Evolutionary conservation across 2,113 vertebrate species (phyloP), one percentile per base, ranked within the genome.

Genomic region (Gymnocephalus cernua): DNA sequence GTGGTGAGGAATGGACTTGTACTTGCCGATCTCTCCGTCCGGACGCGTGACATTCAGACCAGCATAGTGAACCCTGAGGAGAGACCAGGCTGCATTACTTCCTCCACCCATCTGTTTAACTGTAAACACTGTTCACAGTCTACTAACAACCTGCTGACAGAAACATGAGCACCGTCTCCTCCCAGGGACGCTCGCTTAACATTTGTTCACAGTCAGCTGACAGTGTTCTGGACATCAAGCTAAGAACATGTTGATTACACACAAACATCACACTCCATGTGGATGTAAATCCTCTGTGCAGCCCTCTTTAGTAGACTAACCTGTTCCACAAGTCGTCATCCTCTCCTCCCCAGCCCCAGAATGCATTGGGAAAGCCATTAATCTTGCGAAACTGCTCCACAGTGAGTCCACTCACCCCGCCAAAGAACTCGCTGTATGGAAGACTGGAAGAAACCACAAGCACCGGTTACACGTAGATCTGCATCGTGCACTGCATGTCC

Each of bases 311-410:
- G 56, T 10, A 23, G 13, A 80, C 82, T 67, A 74, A 99, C 98
- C 97, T 98, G 95, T 99, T 98, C 98, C 97, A 99, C 77, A 98
- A 95, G 91, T 99, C 97, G 0, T 99, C 98, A 0, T 99, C 98
- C 85, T 99, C 98, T 0, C 97, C 97, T 0, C 98, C 98, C 98
- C 98, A 99, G 74, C 98, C 98, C 97, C 97, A 99, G 94, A 99
- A 99, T 7, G 97, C 98, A 6, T 99, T 99, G 18, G 98, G 97
- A 86, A 99, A 99, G 53, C 98, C 98, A 0, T 99, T 99, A 90
- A 99, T 98, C 91, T 96, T 98, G 88, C 73, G 94, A 86, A 98
- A 99, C 93, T 99, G 98, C 74, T 98, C 95, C 15, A 97, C 97
- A 0, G 97, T 98, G 81, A 99, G 93, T 86, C 98, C 98, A 0